A percentile compares a stretch with the other conserved stretches of the same genome.
These are phyloP conservation scores for Acanthosoma haemorrhoidale DNA, from an alignment of 2,888 invertebrate genomes.

Conservation along the genomic window DNA sequence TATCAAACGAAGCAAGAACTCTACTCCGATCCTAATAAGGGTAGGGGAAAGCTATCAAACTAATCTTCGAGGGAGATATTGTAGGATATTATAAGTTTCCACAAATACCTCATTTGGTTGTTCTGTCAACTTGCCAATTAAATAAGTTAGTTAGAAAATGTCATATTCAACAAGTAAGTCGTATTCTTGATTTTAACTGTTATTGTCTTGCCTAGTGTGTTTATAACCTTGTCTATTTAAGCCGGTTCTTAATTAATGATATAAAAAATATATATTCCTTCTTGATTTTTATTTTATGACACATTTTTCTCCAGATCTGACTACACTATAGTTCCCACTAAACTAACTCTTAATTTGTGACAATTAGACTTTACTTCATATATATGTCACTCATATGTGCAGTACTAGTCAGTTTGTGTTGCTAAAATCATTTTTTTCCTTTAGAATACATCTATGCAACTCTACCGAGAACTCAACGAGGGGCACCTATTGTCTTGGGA, in stretches of 20 bases:
- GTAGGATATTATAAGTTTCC: neutral
- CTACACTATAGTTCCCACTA: too few relatives aligned
- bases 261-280: neutral
- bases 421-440: constrained; percentile 40
- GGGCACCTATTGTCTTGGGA: constrained; percentile 88
- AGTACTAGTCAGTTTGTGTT: too few relatives aligned
- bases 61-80: neutral
- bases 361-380: too few relatives aligned
- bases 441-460: constrained; percentile 86
- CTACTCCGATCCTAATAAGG: constrained; percentile 33
- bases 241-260: constrained; percentile 15
- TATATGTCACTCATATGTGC: too few relatives aligned
- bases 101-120: neutral
- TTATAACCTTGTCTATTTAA: constrained; percentile 15
- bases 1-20: constrained; percentile 23
- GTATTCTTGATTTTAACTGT: neutral
- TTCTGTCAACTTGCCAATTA: neutral
- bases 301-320: neutral
- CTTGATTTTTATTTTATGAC: neutral
- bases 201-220: constrained; percentile 15
- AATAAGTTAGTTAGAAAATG: constrained; percentile 15
- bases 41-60: constrained; percentile 1
- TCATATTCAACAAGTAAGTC: constrained; percentile 32
- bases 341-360: neutral
- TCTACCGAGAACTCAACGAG: constrained; percentile 89